phyloP scores from a whole-genome alignment of 2,888 invertebrate genomes.

The Drosophila anomalata region DNA sequence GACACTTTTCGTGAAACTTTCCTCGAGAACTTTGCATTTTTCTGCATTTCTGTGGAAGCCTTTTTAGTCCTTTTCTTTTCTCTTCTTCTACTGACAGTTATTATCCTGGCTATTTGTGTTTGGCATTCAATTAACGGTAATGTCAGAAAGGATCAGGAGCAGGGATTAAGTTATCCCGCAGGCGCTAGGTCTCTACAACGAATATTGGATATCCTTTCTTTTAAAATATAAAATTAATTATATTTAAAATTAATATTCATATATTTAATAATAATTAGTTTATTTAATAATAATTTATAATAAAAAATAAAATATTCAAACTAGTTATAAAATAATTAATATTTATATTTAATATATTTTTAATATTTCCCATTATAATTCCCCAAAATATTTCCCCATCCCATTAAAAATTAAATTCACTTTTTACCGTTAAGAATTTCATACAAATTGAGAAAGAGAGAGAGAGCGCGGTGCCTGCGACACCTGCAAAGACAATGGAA shows the following conservation, averaged over 20 bases:
- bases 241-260: neutral
- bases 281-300: too few species aligned
- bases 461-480: neutral
- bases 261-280: neutral
- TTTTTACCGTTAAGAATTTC: too few species aligned
- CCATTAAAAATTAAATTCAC: too few species aligned
- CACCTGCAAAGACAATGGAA: conserved; percentile 31
- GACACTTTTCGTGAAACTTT: neutral
- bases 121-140: neutral
- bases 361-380: too few species aligned
- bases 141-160: neutral
- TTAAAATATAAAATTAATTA: neutral
- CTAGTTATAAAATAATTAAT: too few species aligned
- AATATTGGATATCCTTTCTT: neutral
- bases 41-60: neutral
- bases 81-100: neutral
- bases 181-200: neutral
- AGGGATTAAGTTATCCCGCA: neutral
- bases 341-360: too few species aligned
- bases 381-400: neutral
- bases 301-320: too few species aligned
- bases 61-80: neutral
- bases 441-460: neutral
- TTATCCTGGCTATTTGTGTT: neutral
- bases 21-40: neutral